Evolutionary conservation across 1,140 invertebrate species (phyloP).

Genomic region (Drosophila virilis): DNA sequence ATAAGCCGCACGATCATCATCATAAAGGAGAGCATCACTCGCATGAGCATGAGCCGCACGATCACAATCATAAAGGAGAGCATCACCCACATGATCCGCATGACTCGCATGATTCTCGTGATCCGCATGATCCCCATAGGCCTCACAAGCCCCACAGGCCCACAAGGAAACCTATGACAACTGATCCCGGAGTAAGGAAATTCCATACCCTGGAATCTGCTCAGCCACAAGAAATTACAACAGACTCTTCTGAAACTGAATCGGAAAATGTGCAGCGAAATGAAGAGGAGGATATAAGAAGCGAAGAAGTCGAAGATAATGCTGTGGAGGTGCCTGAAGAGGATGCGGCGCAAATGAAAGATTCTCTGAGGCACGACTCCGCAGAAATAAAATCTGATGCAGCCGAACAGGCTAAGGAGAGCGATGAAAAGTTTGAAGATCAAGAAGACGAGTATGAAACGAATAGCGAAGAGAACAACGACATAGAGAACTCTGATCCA

Average conservation of each 20-base stretch:
- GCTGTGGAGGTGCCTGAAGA: not conserved
- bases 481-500: not conserved
- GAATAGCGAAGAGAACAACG: not conserved
- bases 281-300: not conserved
- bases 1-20: not conserved
- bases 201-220: not conserved
- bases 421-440: not conserved
- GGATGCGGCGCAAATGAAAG: not conserved
- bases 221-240: not conserved
- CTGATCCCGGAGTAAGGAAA: no score
- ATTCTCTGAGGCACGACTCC: not conserved
- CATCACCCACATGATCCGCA: not conserved
- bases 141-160: conserved; percentile 12
- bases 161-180: not conserved
- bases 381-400: not conserved
- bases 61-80: not conserved
- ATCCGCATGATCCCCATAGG: not conserved
- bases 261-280: not conserved
- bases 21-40: not conserved
- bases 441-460: not conserved
- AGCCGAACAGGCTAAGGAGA: not conserved
- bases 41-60: not conserved
- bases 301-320: not conserved
- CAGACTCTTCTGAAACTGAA: not conserved
- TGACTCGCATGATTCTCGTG: not conserved